Evolutionary conservation across 92 coral and sea anemone species (phyloP).

Genomic region (Bergia puertoricense): DNA sequence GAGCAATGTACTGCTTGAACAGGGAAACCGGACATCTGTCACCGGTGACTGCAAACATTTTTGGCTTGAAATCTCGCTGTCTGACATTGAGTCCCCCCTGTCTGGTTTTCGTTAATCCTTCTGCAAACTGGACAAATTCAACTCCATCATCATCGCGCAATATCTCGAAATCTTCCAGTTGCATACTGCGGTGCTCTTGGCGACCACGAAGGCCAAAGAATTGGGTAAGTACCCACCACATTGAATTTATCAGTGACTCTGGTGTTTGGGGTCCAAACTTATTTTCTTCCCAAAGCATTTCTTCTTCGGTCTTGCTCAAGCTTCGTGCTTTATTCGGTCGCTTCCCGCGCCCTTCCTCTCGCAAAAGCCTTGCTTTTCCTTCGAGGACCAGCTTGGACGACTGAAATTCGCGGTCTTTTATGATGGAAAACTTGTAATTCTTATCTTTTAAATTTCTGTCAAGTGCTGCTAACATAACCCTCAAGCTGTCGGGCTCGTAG

Average conservation of each 20-base stretch:
- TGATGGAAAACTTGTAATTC: conserved; percentile 1
- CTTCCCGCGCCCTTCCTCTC: conserved; percentile 6
- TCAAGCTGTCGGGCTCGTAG: neutral
- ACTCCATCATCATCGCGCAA: neutral
- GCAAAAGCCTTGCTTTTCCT: neutral
- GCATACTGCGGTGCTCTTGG: neutral
- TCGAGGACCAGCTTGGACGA: too few species aligned
- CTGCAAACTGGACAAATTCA: neutral
- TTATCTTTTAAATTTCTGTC: neutral
- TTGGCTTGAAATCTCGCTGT: neutral
- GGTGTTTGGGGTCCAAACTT: neutral
- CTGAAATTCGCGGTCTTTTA: neutral
- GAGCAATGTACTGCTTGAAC: neutral
- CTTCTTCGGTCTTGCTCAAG: neutral
- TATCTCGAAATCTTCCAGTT: neutral
- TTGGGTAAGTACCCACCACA: conserved; percentile 5
- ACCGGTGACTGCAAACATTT: neutral
- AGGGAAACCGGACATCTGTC: neutral
- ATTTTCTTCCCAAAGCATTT: neutral
- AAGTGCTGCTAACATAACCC: neutral
- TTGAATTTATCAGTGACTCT: neutral
- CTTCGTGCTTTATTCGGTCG: neutral
- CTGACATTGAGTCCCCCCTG: neutral
- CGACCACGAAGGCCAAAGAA: neutral
- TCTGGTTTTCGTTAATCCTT: neutral